Base-by-base conservation (phyloP, 2,888 invertebrate genomes). In the Eulithis prunata region DNA sequence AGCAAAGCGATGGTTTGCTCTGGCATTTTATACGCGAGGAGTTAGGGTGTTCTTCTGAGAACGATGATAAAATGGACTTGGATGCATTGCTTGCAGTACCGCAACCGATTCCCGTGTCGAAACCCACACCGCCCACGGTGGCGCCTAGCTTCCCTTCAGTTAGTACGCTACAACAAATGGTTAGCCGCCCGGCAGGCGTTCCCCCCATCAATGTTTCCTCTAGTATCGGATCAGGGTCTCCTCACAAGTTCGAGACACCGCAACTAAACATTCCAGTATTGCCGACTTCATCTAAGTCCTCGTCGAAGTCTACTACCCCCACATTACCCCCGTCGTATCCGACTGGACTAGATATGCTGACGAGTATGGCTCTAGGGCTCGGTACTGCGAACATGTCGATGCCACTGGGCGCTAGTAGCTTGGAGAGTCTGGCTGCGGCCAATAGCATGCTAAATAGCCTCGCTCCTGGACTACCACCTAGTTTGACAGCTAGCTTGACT, bases 1-100 rank as follows among this genome's bases (percentile, higher is more conserved):
- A 97, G 78, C 95, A 96, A 79, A 95, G 95, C 72, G 97, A 96
- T 79, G 95, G 95, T 4, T 94, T 95, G 4, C 88, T 97, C 47
- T 97, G 97, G 97, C 95, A 96, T 78, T 96, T 95, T 79, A 95
- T 97, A 64, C 94, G 96, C 59, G 96, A 96, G 70, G 94, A 96
- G 78, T 89, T 97, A 58, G 96, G 96, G 47, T 96, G 96, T 75
- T 88, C 93, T 0, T 92, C 92, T 14, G 95, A 95, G 60, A 93
- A 95, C n/a, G 95, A 95, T 57, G 96, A 96, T 71, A 95, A 95
- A 82, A 95, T 95, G 84, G 95, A 95, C 77, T 87, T 94, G 46
- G 93, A 93, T 74, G 91, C 94, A 41, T 82, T 95, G 65, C 84
- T 95, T 60, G 94, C 95, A 4, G 94, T 95, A 51, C 95, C 95